Percentiles rank a stretch among this genome's conserved stretches.
phyloP scores from a whole-genome alignment of 2,888 invertebrate species.

The Epinotia demarniana region DNA sequence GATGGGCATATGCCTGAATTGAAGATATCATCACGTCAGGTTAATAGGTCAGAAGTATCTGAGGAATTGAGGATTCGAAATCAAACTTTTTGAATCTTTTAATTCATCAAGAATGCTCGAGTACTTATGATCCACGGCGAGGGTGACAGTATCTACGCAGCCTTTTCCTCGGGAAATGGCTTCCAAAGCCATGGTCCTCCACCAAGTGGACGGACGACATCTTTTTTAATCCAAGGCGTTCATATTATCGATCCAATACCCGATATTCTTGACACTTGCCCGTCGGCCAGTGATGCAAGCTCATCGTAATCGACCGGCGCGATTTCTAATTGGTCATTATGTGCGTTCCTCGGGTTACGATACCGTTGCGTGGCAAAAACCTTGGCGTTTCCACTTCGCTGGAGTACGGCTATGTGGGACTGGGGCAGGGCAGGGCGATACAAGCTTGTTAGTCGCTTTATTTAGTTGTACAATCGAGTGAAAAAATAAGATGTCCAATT shows the following conservation, averaged over 20 bases:
- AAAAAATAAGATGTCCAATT: neutral
- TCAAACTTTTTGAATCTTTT: neutral
- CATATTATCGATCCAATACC: neutral
- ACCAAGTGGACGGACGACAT: too few species aligned
- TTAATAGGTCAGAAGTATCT: neutral
- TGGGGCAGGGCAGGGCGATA: neutral
- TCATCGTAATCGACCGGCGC: conserved; percentile 40
- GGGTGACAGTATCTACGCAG: neutral
- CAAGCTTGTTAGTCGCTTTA: neutral
- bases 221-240: neutral
- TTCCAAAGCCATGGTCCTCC: neutral
- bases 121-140: neutral
- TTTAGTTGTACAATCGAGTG: neutral
- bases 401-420: neutral
- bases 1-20: too few species aligned
- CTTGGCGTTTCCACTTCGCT: conserved; percentile 4
- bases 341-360: conserved; percentile 27
- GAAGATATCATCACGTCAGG: too few species aligned
- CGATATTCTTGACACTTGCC: neutral
- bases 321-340: conserved; percentile 47
- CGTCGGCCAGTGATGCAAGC: conserved; percentile 15
- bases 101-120: neutral
- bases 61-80: neutral
- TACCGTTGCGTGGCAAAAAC: conserved; percentile 21
- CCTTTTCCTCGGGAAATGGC: neutral